Percentiles rank a stretch among this genome's conserved stretches.
These are phyloP conservation scores for Zoanthus solanderi DNA, from an alignment of 92 coral and sea anemone species.

Conservation along the genomic window DNA sequence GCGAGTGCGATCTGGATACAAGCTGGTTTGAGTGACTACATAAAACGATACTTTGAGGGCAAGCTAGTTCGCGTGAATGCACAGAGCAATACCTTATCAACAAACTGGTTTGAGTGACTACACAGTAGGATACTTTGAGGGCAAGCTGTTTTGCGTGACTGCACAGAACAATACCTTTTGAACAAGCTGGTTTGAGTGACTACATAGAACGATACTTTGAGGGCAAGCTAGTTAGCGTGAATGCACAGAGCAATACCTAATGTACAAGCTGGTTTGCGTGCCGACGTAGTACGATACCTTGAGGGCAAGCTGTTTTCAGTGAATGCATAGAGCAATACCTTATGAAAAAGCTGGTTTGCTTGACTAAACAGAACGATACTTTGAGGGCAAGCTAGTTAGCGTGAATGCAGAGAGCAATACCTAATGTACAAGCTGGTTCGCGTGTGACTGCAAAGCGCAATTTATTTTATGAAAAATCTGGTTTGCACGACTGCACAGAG, in stretches of 20 bases:
- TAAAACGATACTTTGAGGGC: not conserved
- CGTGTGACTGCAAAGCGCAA: not conserved
- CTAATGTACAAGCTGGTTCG: slow-evolving; percentile 22
- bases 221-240: no score
- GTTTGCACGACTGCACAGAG: not conserved
- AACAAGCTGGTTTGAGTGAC: slow-evolving; percentile 11
- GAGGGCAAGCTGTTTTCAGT: no score
- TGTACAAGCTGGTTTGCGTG: slow-evolving; percentile 17
- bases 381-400: not conserved
- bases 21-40: not conserved
- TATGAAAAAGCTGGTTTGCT: not conserved
- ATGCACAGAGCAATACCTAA: not conserved
- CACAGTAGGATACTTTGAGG: not conserved
- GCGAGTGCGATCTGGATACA: no score
- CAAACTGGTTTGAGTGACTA: not conserved
- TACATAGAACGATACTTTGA: not conserved
- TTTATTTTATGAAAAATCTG: not conserved
- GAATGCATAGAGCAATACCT: not conserved
- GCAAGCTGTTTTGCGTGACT: not conserved
- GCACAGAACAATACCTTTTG: not conserved
- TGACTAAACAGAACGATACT: not conserved
- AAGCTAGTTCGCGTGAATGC: not conserved
- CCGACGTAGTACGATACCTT: not conserved
- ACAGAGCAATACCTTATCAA: not conserved
- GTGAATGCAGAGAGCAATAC: not conserved